Percentiles rank a stretch among this genome's conserved stretches.
These are phyloP conservation scores for Nomada ferruginata DNA, from an alignment of 2,888 invertebrate species.

Conservation along the genomic window DNA sequence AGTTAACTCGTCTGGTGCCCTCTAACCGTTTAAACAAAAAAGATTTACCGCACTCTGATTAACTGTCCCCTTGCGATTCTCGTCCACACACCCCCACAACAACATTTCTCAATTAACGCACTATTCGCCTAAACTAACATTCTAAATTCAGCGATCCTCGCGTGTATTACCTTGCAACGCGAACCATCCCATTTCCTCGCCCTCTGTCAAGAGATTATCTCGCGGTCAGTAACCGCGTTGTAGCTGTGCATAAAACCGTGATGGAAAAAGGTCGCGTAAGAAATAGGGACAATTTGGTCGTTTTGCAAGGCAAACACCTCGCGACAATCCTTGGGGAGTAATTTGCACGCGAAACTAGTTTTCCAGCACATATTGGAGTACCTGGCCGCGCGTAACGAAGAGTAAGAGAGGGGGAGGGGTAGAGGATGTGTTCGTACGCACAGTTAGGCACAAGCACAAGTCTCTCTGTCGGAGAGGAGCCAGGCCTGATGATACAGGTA, in stretches of 20 bases:
- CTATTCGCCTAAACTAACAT: too few species aligned
- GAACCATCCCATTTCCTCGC: too few species aligned
- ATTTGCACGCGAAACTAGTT: conserved; percentile 71
- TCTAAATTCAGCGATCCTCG: too few species aligned
- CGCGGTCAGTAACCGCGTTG: conserved; percentile 9
- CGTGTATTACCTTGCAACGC: too few species aligned
- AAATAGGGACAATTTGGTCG: conserved; percentile 14
- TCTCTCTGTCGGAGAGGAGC: conserved; percentile 55
- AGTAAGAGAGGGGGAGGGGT: not conserved
- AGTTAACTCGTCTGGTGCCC: too few species aligned
- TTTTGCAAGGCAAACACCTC: conserved; percentile 39
- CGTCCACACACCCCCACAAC: too few species aligned
- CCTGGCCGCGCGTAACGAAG: not conserved
- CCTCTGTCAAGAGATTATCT: not conserved
- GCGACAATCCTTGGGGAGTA: conserved; percentile 61
- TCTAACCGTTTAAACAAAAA: too few species aligned
- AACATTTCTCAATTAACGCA: too few species aligned
- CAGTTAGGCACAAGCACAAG: conserved; percentile 64
- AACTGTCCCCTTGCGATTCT: too few species aligned
- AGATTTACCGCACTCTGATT: too few species aligned
- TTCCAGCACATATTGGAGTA: conserved; percentile 40
- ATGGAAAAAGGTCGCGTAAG: not conserved
- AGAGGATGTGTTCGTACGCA: conserved; percentile 59
- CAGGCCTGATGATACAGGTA: conserved; percentile 70
- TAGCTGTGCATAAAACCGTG: not conserved